A percentile compares a stretch with the other conserved stretches of the same genome.
Evolutionary conservation across 2,888 invertebrate genomes (phyloP).

Genomic region (Ophion costatus): DNA sequence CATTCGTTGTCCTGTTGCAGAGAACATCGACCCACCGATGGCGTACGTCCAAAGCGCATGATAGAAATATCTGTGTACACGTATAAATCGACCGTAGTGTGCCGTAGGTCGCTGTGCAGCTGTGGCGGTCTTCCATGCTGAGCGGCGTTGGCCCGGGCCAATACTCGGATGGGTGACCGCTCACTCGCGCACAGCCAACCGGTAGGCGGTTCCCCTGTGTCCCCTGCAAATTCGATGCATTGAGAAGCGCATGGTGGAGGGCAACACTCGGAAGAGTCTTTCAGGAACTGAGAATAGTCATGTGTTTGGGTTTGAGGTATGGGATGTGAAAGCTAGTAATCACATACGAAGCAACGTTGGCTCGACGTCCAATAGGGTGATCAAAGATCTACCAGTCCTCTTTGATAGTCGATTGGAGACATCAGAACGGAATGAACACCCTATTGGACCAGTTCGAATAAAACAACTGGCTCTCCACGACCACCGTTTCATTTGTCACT

Average conservation of each 20-base stretch:
- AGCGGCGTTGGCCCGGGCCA: not conserved
- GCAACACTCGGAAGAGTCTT: no score
- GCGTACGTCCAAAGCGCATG: constrained; percentile 10
- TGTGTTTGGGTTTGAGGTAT: no score
- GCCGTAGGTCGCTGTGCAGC: not conserved
- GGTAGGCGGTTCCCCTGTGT: no score
- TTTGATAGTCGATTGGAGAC: not conserved
- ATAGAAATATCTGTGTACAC: not conserved
- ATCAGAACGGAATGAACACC: not conserved
- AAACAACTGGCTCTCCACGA: not conserved
- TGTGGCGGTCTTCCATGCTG: not conserved
- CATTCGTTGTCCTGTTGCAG: constrained; percentile 55
- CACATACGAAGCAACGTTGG: not conserved
- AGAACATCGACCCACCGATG: constrained; percentile 57
- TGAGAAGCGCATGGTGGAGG: no score
- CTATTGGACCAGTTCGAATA: not conserved
- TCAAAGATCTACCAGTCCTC: not conserved
- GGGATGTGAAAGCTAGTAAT: no score
- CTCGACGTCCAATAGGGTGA: constrained; percentile 8
- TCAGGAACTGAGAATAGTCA: no score
- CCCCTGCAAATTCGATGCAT: no score
- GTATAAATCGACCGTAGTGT: not conserved
- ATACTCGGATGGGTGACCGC: not conserved
- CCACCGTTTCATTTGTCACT: not conserved
- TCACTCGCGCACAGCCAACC: not conserved